Base-by-base conservation (phyloP, 2,113 vertebrate genomes). In the Pelecanoides urinatrix region DNA sequence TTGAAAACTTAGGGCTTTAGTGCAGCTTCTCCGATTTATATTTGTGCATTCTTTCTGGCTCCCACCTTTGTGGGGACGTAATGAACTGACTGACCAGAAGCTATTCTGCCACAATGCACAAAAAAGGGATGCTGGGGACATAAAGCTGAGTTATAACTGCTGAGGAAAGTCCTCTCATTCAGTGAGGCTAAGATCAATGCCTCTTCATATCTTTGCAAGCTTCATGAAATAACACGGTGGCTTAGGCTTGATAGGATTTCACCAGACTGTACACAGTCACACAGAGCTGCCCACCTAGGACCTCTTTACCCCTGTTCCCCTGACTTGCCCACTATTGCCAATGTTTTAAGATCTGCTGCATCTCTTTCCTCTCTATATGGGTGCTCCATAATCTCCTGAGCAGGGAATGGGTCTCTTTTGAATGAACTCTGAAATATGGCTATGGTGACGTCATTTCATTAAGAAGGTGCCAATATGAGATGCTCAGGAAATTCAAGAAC, bases 1-100 rank as follows among this genome's bases (percentile, higher is more conserved):
- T 79, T 95, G 90, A 74, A 97, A 92, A 91, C 85, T 95, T 91
- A 66, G 78, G 73, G 91, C 75, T 92, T 94, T 88, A 34, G 88
- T 96, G 97, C 93, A 70, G 56, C 84, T 96, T 71, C 63, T 90
- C 66, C 84, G 63, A 85, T 78, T 94, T 79, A 90, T 10, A 0
- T 59, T 90, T 30, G 27, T n/a, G 44, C 61, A 13, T 90, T 85
- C 62, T 59, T 91, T 62, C 67, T 50, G 72, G 74, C 77, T 94
- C 56, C 66, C 3, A 19, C 53, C 36, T 58, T 59, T 82, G 68
- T 17, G 29, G 47, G 78, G 85, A 53, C 4, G 9, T 55, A 56
- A 94, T 22, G 52, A 76, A 47, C 61, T 40, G 38, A 10, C 11
- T 56, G 53, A 67, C 70, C 74, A 63, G 84, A 55, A 90, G 38